Evolutionary conservation across 2,888 invertebrate species (phyloP), one percentile per base, ranked within the genome.

Genomic region (Chloroclystis v-ata): DNA sequence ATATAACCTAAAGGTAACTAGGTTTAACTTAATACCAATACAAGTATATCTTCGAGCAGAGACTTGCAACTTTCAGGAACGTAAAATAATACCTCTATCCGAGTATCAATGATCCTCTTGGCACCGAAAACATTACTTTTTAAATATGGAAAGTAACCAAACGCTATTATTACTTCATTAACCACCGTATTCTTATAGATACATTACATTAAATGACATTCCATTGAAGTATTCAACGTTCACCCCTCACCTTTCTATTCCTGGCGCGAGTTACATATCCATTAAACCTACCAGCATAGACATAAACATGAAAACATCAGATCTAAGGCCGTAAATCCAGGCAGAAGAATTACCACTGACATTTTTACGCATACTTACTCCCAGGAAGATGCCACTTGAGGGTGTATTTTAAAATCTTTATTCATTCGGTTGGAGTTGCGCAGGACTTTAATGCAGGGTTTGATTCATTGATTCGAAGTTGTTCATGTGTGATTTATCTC

Each of bases 281-380:
- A 49, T 57, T 56, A 58, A 52, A 58, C 37, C 12, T 37, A 37
- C 42, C 39, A 42, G 49, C 49, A 48, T 8, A 51, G 46, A 4
- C 50, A 54, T 57, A 55, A 57, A 58, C 54, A 56, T 54, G 53
- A 48, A 46, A 57, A 57, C 57, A 52, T 56, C 55, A 41, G 64
- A 63, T 70, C 61, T 60, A 48, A 52, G 61, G 55, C 60, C 63
- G 65, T 76, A 75, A 76, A 76, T 76, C 64, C 65, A 58, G 37
- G 56, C 48, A 58, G 57, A 52, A 59, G 73, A 69, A 69, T 69
- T 69, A 71, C 65, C 58, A 56, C 58, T 72, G 76, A 77, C 78
- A 71, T 67, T 73, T 75, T 75, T 73, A 75, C 69, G 68, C 57
- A 65, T 66, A 71, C 69, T 73, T 67, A 69, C 67, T 63, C 59